Evolutionary conservation across 37 sponge, comb jelly and placozoan species (phyloP), one percentile per base, ranked within the genome.

Genomic region (Theonella swinhoei): DNA sequence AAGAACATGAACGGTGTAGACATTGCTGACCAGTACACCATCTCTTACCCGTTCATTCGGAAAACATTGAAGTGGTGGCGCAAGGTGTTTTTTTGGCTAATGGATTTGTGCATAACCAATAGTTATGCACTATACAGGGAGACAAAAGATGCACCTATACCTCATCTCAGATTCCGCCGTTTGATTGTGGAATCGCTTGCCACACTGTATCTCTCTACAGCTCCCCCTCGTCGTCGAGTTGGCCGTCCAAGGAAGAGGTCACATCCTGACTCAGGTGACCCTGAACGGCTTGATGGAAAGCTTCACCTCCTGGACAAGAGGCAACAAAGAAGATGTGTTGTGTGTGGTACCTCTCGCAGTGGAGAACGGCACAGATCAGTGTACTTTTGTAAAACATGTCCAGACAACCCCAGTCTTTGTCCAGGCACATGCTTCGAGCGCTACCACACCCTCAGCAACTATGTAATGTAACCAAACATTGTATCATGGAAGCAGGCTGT

Each of bases 1-100:
- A n/a, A n/a, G n/a, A 39, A 25, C 17, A 37, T 72, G 73, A 72
- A 72, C 38, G 73, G 73, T 20, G 23, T 37, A 1, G 73, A 70
- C 71, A n/a, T n/a, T n/a, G n/a, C n/a, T n/a, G n/a, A n/a, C n/a
- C n/a, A n/a, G n/a, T n/a, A n/a, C n/a, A n/a, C n/a, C n/a, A n/a
- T n/a, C n/a, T n/a, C n/a, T n/a, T n/a, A n/a, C n/a, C n/a, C n/a
- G n/a, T n/a, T n/a, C n/a, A n/a, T n/a, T n/a, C n/a, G n/a, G n/a
- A n/a, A n/a, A n/a, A n/a, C 33, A 3, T 23, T 35, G 36, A 72
- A 37, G 38, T 72, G 73, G 73, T 72, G 73, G 73, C 11, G 8
- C n/a, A n/a, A n/a, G n/a, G n/a, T n/a, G n/a, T n/a, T 63, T 28
- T 63, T 63, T 5, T 63, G 26, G 3, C 64, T 63, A 2, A n/a